These are phyloP conservation scores for Silurus lanzhouensis DNA, from an alignment of 2,797 vertebrate species.

Conservation along the genomic window DNA sequence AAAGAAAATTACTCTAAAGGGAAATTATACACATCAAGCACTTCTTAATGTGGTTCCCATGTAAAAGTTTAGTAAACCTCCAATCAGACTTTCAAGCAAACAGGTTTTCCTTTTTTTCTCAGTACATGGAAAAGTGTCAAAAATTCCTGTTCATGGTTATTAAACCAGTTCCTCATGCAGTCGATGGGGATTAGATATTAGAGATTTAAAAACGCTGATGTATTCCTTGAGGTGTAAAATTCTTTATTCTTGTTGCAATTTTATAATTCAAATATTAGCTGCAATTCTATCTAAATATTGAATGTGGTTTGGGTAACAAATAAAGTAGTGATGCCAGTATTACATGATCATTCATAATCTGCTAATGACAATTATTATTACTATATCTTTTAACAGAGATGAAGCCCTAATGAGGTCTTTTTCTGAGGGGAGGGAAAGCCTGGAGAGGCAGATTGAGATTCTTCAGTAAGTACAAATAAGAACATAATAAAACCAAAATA, in stretches of 20 bases:
- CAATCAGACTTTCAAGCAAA: background rate
- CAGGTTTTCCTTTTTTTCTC: background rate
- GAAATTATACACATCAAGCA: constrained; percentile 10
- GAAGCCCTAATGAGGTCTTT: constrained; percentile 88
- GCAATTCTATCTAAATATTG: background rate
- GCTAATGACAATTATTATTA: background rate
- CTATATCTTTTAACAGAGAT: constrained; percentile 74
- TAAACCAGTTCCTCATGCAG: background rate
- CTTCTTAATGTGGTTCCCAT: background rate
- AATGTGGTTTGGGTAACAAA: background rate
- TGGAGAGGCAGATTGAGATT: constrained; percentile 92
- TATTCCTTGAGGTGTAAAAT: background rate
- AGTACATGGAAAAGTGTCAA: background rate
- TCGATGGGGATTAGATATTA: background rate
- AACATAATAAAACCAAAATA: no score
- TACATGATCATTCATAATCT: background rate
- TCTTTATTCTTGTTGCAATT: background rate
- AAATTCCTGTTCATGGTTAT: background rate
- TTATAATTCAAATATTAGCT: background rate
- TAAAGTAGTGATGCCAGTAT: background rate
- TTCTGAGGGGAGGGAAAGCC: constrained; percentile 85
- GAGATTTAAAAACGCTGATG: background rate
- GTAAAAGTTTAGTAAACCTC: background rate
- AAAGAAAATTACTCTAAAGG: background rate
- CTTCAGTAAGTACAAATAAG: constrained; percentile 83